Evolutionary conservation across 2,888 invertebrate genomes (phyloP), one percentile per base, ranked within the genome.

Genomic region (Congeria kusceri): DNA sequence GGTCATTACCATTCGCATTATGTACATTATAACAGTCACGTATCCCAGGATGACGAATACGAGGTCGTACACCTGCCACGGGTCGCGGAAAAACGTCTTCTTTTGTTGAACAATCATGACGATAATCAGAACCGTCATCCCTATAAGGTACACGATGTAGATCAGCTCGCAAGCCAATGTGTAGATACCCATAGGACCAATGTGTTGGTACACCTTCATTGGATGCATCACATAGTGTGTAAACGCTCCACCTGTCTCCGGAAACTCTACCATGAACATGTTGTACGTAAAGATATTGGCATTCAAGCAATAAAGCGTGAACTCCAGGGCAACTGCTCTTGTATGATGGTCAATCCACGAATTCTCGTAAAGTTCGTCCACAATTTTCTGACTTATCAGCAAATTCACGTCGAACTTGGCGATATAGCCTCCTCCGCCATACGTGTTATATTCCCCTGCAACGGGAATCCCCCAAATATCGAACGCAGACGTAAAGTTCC

Each of bases 341-440:
- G 91, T 90, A 23, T 87, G 84, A 32, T 86, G 65, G 73, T 91
- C 90, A 9, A 91, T 64, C 91, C 91, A 91, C 4, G 84, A 74
- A 18, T 75, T 56, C 0, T 68, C 28, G 15, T 74, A 79, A 5
- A 90, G 69, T 56, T 90, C 88, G 0, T 84, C 58, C 13, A 87
- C 59, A 7, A 89, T 86, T n/a, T 77, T 46, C 9, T 80, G 80
- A 2, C 87, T 86, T 18, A 89, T 83, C 29, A 85, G 72, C 18
- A 74, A 49, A 56, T 87, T 89, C 0, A 89, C 87, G 56, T 84
- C 87, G 0, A 90, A 77, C 47, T 88, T 81, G 0, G 87, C 86
- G 3, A 91, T 87, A 63, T 91, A 91, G 1, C 91, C 91, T 3
- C 91, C 90, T 0, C 90, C 91, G 4, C 86, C 76, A 27, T 91